Conservation (phyloP, 2,113 vertebrate genomes). For the Hypocryptadius cinnamomeus region DNA sequence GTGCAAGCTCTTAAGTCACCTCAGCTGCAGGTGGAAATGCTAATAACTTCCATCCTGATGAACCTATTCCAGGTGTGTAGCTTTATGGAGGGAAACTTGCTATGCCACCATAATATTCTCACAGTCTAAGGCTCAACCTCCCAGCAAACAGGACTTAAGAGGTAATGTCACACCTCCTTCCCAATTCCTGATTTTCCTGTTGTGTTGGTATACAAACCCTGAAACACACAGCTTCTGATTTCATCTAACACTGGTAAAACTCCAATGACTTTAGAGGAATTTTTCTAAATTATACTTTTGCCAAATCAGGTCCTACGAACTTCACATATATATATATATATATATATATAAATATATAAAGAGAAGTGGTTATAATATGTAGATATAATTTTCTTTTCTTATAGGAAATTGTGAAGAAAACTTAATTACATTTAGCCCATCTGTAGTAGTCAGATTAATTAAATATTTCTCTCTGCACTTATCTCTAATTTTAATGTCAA, state of each 20-base stretch:
- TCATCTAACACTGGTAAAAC: neutral
- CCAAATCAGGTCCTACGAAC: neutral
- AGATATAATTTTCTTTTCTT: conserved; percentile 26
- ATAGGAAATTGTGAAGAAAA: conserved; percentile 14
- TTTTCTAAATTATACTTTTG: neutral
- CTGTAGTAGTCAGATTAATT: conserved; percentile 39
- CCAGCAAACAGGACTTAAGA: neutral
- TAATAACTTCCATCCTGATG: neutral
- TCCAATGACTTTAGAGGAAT: neutral
- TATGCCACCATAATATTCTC: neutral
- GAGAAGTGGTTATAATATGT: neutral
- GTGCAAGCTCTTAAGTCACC: neutral
- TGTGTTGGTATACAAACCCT: neutral
- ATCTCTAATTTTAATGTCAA: conserved; percentile 58
- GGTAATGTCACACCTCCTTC: neutral
- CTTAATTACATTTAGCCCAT: conserved; percentile 43
- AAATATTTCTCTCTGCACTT: conserved; percentile 46
- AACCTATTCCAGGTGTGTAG: neutral
- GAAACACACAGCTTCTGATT: neutral
- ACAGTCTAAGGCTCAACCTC: neutral
- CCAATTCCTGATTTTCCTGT: neutral
- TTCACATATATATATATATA: neutral
- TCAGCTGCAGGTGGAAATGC: neutral
- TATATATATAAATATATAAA: neutral
- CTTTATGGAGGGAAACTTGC: neutral